phyloP scores from a whole-genome alignment of 2,113 vertebrate species.

The Scomber scombrus region DNA sequence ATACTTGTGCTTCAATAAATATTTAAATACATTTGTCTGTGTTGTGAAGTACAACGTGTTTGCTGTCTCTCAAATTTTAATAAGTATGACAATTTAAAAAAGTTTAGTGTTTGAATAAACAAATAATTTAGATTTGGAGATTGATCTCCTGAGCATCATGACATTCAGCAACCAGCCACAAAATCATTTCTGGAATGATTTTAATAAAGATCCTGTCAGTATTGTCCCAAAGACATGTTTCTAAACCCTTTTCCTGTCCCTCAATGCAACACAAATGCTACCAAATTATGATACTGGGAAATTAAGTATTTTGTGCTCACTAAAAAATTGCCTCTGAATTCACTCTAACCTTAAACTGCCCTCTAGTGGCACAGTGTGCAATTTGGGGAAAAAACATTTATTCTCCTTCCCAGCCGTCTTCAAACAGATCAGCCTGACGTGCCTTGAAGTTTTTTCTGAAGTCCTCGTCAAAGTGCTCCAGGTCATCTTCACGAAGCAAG shows the following conservation, averaged over 20 bases:
- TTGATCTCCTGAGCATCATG: not conserved
- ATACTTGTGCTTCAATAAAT: not conserved
- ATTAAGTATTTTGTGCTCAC: not conserved
- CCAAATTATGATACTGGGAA: not conserved
- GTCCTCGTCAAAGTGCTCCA: constrained; percentile 91
- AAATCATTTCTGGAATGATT: constrained; percentile 12
- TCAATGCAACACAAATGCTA: not conserved
- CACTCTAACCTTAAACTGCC: constrained; percentile 24
- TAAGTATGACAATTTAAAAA: not conserved
- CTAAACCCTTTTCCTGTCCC: not conserved
- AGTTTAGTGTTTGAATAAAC: not conserved
- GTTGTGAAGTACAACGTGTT: not conserved
- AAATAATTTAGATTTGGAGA: not conserved
- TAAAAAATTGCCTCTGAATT: too few relatives aligned
- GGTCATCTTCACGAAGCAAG: constrained; percentile 89
- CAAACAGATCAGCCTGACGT: constrained; percentile 66
- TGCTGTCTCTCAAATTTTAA: not conserved
- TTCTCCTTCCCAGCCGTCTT: constrained; percentile 75
- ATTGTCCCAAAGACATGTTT: constrained; percentile 37
- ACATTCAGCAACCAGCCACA: not conserved
- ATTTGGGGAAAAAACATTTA: constrained; percentile 32
- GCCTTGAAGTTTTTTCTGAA: constrained; percentile 88
- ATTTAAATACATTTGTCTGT: not conserved
- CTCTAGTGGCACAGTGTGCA: constrained; percentile 30
- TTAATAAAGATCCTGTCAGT: not conserved